Evolutionary conservation across 2,797 vertebrate species (phyloP).

Genomic region (Onychomys arenicola): DNA sequence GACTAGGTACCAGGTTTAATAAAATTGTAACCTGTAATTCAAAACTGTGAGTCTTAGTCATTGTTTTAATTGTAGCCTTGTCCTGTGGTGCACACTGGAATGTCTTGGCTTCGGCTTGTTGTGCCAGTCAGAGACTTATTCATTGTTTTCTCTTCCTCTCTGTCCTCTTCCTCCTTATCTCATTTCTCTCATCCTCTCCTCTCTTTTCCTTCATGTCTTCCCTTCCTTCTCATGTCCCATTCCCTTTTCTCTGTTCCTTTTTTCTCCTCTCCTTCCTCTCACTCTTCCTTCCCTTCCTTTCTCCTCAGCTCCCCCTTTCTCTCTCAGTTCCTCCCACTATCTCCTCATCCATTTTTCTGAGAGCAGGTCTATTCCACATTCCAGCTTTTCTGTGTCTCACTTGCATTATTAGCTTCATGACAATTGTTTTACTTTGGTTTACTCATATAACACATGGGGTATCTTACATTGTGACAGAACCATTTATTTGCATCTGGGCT

Average conservation of each 20-base stretch:
- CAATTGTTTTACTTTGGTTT: neutral
- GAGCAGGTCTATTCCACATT: neutral
- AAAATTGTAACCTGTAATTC: neutral
- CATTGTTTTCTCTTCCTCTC: rapidly evolving
- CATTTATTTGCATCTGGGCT: neutral
- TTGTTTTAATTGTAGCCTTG: neutral
- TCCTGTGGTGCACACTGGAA: neutral
- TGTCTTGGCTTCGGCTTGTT: neutral
- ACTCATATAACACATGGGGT: neutral
- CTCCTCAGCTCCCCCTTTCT: neutral
- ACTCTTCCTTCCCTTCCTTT: no score
- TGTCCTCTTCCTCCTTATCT: rapidly evolving
- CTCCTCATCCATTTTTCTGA: neutral
- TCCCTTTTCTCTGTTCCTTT: no score
- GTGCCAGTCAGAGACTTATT: neutral
- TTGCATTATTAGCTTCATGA: neutral
- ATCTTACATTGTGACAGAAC: neutral
- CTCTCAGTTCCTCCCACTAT: no score
- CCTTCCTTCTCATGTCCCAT: neutral
- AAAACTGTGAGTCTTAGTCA: neutral
- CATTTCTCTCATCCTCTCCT: no score
- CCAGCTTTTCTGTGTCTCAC: neutral
- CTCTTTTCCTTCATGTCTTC: no score
- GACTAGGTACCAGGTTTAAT: neutral
- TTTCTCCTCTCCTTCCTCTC: neutral